Evolutionary conservation across 1,140 invertebrate species (phyloP), one percentile per base, ranked within the genome.

Genomic region (Ctenoplectra terminalis): DNA sequence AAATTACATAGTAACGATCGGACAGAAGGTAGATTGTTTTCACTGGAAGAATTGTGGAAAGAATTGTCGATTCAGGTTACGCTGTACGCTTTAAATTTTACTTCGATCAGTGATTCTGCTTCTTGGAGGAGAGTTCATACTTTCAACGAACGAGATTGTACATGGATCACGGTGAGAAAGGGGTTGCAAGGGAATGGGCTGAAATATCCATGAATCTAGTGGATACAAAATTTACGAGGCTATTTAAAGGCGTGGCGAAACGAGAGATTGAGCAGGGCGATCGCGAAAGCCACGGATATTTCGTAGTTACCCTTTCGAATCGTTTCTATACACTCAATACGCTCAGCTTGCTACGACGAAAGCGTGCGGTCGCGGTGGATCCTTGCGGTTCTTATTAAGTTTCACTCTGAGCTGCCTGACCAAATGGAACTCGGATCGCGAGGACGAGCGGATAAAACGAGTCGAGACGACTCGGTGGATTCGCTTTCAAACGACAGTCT

Each of bases 311-410:
- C 0, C 58, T 4, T 0, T 9, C 43, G 29, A 60, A 34, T 43
- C 43, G 40, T 40, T 29, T 9, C 26, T 17, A 54, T 29, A 52
- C 4, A 75, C 34, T 40, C 43, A 3, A 75, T 50, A 50, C 72
- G 56, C 15, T 48, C 72, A 56, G 23, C 13, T 31, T 29, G 29
- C 43, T 7, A 29, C 52, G 52, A 40, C 17, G 54, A 40, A 71
- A 54, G 52, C 50, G 48, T 7, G 20, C 31, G n/a, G 20, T 48
- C 43, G 40, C 50, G 63, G 40, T n/a, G 34, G 40, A 69, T 69
- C 52, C 26, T 81, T 56, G 71, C 52, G 61, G 63, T 76, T 76
- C 73, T 76, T 81, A 67, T 76, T 58, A 43, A 48, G 52, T 81
- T 81, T 81, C 73, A 66, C 58, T 43, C 31, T 3, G 58, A 13